Evolutionary conservation across 2,797 vertebrate genomes (phyloP).

Genomic region (Alfaro cultratus): DNA sequence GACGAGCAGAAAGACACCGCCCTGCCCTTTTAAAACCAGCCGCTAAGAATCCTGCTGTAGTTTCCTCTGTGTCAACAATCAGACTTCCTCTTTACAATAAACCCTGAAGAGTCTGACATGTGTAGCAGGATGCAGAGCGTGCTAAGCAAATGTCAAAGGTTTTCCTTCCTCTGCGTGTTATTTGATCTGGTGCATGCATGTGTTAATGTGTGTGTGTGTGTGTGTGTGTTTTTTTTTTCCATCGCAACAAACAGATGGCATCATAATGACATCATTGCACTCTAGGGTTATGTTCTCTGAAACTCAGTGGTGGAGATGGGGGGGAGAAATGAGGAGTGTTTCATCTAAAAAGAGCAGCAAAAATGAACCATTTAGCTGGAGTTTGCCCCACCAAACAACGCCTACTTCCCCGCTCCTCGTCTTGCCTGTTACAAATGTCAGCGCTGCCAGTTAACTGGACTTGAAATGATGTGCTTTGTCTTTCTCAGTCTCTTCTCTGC

Average conservation of each 20-base stretch:
- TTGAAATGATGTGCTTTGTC: conserved; percentile 54
- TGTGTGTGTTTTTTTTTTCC: conserved; percentile 40
- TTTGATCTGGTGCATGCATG: conserved; percentile 50
- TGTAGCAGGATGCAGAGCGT: conserved; percentile 29
- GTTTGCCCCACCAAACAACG: conserved; percentile 46
- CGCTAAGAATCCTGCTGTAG: conserved; percentile 18
- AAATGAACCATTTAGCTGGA: conserved; percentile 56
- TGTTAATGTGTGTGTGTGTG: conserved; percentile 10
- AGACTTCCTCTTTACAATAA: conserved; percentile 38
- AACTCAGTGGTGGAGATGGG: conserved; percentile 51
- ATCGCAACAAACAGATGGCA: conserved; percentile 74
- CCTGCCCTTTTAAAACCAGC: conserved; percentile 22
- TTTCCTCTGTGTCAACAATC: conserved; percentile 40
- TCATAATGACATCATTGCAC: conserved; percentile 77
- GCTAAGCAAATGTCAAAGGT: conserved; percentile 59
- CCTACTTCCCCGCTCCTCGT: conserved; percentile 40
- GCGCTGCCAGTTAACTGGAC: conserved; percentile 62
- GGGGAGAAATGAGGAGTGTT: conserved; percentile 65
- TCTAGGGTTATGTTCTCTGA: conserved; percentile 71
- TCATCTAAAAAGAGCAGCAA: conserved; percentile 53
- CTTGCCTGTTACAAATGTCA: conserved; percentile 63
- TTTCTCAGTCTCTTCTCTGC: conserved; percentile 42
- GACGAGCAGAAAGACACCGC: conserved; percentile 24
- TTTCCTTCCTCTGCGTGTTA: conserved; percentile 47
- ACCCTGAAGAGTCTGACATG: conserved; percentile 20